Evolutionary conservation across 1,140 invertebrate species (phyloP).

Genomic region (Spodoptera frugiperda): DNA sequence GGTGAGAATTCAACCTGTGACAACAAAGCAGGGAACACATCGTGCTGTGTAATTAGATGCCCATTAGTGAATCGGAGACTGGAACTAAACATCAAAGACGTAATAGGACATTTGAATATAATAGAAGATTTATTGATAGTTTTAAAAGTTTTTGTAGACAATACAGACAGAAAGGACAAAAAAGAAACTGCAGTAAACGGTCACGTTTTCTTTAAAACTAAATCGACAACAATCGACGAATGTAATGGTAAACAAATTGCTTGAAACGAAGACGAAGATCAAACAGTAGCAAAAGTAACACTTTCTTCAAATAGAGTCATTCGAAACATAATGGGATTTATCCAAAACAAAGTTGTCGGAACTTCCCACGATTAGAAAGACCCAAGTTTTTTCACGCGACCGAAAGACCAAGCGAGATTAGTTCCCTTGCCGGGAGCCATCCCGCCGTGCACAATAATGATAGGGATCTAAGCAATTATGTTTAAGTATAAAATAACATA

Average conservation of each 20-base stretch:
- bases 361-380: conserved; percentile 73
- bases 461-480: conserved; percentile 76
- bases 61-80: neutral
- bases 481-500: conserved; percentile 62
- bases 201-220: conserved; percentile 22
- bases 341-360: conserved; percentile 59
- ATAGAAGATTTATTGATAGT: neutral
- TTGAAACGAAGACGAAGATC: conserved; percentile 20
- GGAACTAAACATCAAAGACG: neutral
- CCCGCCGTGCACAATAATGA: conserved; percentile 70
- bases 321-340: conserved; percentile 61
- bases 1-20: too few species aligned
- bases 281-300: conserved; percentile 21
- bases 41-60: neutral
- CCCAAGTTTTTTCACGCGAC: conserved; percentile 61
- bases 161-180: neutral
- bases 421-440: conserved; percentile 73
- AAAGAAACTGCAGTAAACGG: conserved; percentile 25
- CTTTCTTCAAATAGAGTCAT: conserved; percentile 63
- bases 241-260: conserved; percentile 31
- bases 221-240: conserved; percentile 7
- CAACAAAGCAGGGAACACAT: too few species aligned
- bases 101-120: conserved; percentile 3
- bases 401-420: conserved; percentile 52
- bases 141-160: neutral